Base-by-base conservation (phyloP, 1,140 invertebrate species). In the Idris sp. region DNA sequence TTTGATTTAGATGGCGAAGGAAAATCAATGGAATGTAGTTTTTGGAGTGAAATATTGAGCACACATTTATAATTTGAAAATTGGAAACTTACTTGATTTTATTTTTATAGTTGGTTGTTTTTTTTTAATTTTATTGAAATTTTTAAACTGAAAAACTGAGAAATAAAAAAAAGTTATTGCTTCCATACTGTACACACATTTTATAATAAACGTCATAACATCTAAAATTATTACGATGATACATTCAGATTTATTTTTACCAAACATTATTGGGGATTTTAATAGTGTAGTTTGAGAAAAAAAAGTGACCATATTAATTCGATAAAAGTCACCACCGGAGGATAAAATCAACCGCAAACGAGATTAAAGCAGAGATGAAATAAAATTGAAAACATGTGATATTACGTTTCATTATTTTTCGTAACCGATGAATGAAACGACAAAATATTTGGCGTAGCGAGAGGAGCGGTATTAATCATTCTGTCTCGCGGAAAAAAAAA, bases 401-500 rank as follows among this genome's bases (percentile, higher is more conserved):
- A 7, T 9, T 25, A 13, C 8, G 7, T 35, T 36, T 28, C 22
- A 30, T 30, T 36, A 15, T 11, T 51, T 19, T 22, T 33, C 11
- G 31, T 10, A 36, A 26, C 6, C 46, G 22, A 53, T 26, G 19
- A 28, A 4, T 11, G 13, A 18, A 38, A 28, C 28, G 48, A 53
- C 35, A 26, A 53, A 53, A 53, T 53, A 53, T 53, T 53, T 53
- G 35, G 22, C 35, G 33, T 28, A 7, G 14, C 48, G 35, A 38
- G 25, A 38, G 25, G 31, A 13, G 31, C 4, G 19, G 35, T 30
- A 41, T 54, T 41, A 54, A 54, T 54, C 51, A 40, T 26, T 19
- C 15, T n/a, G 19, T 19, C 0, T 48, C 22, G 35, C 2, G 2
- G 2, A 0, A 1, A 30, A 49, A 49, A 54, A 41, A 53, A 53